phyloP scores from a whole-genome alignment of 2,888 invertebrate genomes.

The Nycteola revayana region DNA sequence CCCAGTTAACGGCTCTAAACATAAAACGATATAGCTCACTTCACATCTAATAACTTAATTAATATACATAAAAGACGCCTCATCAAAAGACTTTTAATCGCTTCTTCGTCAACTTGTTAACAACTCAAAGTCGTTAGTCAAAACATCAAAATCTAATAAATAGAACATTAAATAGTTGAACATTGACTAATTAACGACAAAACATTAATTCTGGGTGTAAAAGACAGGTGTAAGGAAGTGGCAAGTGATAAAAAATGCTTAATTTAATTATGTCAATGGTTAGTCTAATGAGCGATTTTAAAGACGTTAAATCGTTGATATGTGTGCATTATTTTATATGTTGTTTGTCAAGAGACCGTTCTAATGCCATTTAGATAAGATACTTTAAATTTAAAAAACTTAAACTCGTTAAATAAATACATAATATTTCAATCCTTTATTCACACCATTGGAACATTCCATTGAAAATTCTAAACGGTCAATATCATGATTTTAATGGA shows the following conservation, averaged over 20 bases:
- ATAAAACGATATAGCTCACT: neutral
- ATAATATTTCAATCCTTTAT: too few relatives aligned
- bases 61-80: slow-evolving; percentile 1
- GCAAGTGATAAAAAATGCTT: slow-evolving; percentile 24
- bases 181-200: slow-evolving; percentile 34
- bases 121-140: slow-evolving; percentile 23
- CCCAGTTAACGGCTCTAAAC: too few relatives aligned
- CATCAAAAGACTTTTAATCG: slow-evolving; percentile 16
- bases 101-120: slow-evolving; percentile 13
- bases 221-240: slow-evolving; percentile 44
- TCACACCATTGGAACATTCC: too few relatives aligned
- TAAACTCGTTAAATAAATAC: too few relatives aligned
- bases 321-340: neutral
- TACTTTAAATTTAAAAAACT: too few relatives aligned
- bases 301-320: neutral
- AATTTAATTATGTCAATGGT: slow-evolving; percentile 36
- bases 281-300: neutral
- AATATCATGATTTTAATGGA: too few relatives aligned
- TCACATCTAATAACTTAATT: slow-evolving; percentile 13
- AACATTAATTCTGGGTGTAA: slow-evolving; percentile 38
- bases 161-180: slow-evolving; percentile 38
- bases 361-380: too few relatives aligned
- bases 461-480: too few relatives aligned
- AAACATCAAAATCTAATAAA: slow-evolving; percentile 35
- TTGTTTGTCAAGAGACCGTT: neutral